These are phyloP conservation scores for Climacteris rufus DNA, from an alignment of 2,113 vertebrate species.

Conservation along the genomic window DNA sequence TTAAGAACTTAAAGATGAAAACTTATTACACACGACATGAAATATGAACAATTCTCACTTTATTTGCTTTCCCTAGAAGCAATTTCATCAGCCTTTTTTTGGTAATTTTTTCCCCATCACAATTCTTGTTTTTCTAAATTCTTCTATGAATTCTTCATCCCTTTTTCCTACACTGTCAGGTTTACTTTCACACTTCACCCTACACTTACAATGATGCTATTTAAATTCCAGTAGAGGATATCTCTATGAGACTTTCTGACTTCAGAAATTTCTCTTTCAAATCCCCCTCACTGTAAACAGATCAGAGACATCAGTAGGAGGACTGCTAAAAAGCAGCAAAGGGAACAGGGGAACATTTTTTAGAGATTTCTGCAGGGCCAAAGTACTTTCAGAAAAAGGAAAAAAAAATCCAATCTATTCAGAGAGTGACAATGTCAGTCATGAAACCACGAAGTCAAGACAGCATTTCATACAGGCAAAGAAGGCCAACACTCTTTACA, in stretches of 20 bases:
- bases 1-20: neutral
- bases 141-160: neutral
- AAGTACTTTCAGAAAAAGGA: neutral
- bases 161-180: neutral
- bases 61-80: neutral
- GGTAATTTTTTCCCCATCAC: too few relatives aligned
- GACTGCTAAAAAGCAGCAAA: neutral
- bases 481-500: neutral
- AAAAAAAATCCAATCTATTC: neutral
- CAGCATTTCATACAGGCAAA: neutral
- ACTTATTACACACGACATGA: neutral
- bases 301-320: neutral
- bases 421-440: neutral
- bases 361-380: neutral
- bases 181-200: neutral
- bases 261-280: neutral
- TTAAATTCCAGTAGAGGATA: neutral
- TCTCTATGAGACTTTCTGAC: neutral
- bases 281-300: neutral
- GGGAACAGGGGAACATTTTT: neutral
- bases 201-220: neutral
- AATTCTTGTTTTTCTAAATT: neutral
- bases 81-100: neutral
- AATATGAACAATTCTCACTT: neutral
- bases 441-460: neutral